Percentiles rank a stretch among this genome's conserved stretches.
These are phyloP conservation scores for Thalassoma bifasciatum DNA, from an alignment of 2,113 vertebrate species.

Conservation along the genomic window DNA sequence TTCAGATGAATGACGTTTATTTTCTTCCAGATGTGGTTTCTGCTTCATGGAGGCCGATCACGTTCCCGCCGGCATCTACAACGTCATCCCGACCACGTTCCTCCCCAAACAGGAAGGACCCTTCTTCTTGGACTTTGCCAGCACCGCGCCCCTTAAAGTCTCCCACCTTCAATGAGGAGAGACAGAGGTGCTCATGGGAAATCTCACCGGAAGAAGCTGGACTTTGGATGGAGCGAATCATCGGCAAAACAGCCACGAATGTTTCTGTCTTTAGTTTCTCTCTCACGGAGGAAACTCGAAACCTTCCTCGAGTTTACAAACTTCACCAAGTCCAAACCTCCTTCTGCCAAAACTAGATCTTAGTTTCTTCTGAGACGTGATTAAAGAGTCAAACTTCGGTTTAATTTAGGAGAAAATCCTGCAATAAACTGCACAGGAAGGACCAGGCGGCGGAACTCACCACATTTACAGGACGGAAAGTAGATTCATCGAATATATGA, in stretches of 20 bases:
- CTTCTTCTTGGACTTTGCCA: slow-evolving; percentile 97
- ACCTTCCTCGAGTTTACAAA: background rate
- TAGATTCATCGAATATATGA: too few relatives aligned
- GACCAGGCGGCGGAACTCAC: too few relatives aligned
- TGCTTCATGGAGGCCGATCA: slow-evolving; percentile 93
- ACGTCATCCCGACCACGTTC: slow-evolving; percentile 95
- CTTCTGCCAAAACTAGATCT: too few relatives aligned
- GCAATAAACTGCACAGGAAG: too few relatives aligned
- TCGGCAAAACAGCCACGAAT: background rate
- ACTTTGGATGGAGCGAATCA: background rate
- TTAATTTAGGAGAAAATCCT: too few relatives aligned
- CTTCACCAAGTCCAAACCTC: background rate
- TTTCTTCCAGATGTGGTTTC: slow-evolving; percentile 90
- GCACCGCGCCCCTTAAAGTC: slow-evolving; percentile 85
- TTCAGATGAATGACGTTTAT: too few relatives aligned
- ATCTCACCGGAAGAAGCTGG: too few relatives aligned
- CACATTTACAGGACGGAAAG: too few relatives aligned
- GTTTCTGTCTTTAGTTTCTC: background rate
- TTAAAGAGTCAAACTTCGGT: too few relatives aligned
- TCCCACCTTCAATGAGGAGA: slow-evolving; percentile 91
- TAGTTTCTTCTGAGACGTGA: too few relatives aligned
- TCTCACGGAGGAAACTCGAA: background rate
- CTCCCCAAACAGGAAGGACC: slow-evolving; percentile 97
- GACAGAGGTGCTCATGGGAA: slow-evolving; percentile 1
- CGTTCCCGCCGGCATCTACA: slow-evolving; percentile 91